Conservation (phyloP, 2,113 vertebrate species). For the Paramisgurnus dabryanus region DNA sequence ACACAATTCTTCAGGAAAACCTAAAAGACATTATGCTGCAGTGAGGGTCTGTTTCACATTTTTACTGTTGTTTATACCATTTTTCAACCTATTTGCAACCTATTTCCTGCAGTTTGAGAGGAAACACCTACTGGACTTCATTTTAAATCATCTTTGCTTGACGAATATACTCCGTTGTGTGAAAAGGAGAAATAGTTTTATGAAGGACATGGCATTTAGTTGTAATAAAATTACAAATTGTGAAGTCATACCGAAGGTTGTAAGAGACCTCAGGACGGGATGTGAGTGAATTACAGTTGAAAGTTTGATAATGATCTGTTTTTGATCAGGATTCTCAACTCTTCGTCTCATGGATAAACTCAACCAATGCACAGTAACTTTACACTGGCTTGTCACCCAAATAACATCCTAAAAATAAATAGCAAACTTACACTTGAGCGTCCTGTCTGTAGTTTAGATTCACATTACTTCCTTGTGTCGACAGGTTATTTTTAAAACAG, state of each 20-base stretch:
- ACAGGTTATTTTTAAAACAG: slow-evolving; percentile 15
- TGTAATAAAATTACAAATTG: background rate
- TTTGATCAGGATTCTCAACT: slow-evolving; percentile 4
- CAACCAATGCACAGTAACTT: background rate
- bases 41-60: slow-evolving; percentile 68
- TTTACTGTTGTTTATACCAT: slow-evolving; percentile 16
- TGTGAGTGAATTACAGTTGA: background rate
- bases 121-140: background rate
- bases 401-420: slow-evolving; percentile 22
- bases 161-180: background rate
- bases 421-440: slow-evolving; percentile 10
- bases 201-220: background rate
- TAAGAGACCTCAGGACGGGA: too few relatives aligned
- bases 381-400: slow-evolving; percentile 17
- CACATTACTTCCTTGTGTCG: background rate
- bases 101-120: too few relatives aligned
- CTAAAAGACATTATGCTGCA: slow-evolving; percentile 98
- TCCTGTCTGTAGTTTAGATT: background rate
- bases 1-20: slow-evolving; percentile 97
- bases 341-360: background rate
- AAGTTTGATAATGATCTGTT: background rate
- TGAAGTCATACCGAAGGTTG: too few relatives aligned
- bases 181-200: background rate
- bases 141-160: background rate
- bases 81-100: background rate